Evolutionary conservation across 2,888 invertebrate genomes (phyloP).

Genomic region (Zygaena filipendulae): DNA sequence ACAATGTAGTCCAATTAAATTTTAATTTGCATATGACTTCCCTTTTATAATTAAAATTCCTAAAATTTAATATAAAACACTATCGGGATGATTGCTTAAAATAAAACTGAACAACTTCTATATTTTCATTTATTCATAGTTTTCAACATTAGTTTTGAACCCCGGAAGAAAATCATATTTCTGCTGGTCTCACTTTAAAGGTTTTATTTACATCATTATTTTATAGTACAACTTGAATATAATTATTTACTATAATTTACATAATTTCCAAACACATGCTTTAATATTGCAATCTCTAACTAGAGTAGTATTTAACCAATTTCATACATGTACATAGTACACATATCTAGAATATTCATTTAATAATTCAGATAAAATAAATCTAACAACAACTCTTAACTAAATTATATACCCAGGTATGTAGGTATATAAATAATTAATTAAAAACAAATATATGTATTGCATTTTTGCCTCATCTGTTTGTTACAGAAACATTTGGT

Average conservation of each 20-base stretch:
- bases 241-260: slow-evolving; percentile 31
- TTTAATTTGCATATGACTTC: no score
- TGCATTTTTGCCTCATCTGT: no score
- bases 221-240: slow-evolving; percentile 55
- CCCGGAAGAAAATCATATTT: slow-evolving; percentile 68
- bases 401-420: no score
- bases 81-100: no score
- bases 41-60: no score
- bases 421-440: no score
- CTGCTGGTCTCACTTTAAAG: slow-evolving; percentile 57
- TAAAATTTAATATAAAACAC: no score
- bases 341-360: no score
- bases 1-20: no score
- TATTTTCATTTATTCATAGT: slow-evolving; percentile 64
- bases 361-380: slow-evolving; percentile 35
- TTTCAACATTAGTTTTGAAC: slow-evolving; percentile 68
- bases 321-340: slow-evolving; percentile 64
- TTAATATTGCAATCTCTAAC: slow-evolving; percentile 51
- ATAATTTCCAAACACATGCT: slow-evolving; percentile 38
- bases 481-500: no score
- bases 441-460: no score
- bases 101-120: slow-evolving; percentile 30
- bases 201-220: slow-evolving; percentile 50
- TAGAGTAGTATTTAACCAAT: no score
- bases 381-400: slow-evolving; percentile 44